Evolutionary conservation across 2,888 invertebrate genomes (phyloP), one percentile per base, ranked within the genome.

Genomic region (Ornithoptera priamus): DNA sequence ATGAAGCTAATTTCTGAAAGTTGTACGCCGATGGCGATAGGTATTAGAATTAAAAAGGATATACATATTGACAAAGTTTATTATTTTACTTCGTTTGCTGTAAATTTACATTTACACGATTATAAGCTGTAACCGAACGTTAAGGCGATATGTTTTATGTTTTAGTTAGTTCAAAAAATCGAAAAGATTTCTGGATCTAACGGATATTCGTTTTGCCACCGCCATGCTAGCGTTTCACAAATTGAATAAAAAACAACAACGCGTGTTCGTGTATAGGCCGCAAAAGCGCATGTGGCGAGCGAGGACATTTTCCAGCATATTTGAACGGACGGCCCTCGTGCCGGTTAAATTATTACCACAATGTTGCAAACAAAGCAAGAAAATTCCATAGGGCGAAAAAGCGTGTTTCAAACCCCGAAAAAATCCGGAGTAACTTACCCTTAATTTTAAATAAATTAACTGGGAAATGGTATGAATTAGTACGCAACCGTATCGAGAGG

Each of bases 281-380:
- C 66, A 74, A 74, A 74, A 75, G 72, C 74, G 71, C 74, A 74
- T 75, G 74, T 74, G 74, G 73, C 70, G 72, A 67, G 71, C 72
- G 71, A 72, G 70, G 67, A 75, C 72, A 74, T 77, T 76, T 75
- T 76, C 71, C 72, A 75, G 74, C 75, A 67, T 67, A 67, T 79
- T 79, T 75, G 75, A 76, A 76, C 75, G 75, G 75, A 72, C 74
- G 53, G 57, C 62, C 68, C 69, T 69, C 74, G 61, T 58, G 65
- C 68, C 69, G 67, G 72, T 73, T 77, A 77, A 80, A 78, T 78
- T 80, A 78, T 78, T 75, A 78, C 78, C 76, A 75, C 77, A 79
- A 77, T 76, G 79, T 77, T 78, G 76, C 72, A 77, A 78, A 79
- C 74, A 78, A 76, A 80, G 78, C 72, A 75, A 75, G 74, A 60